These are phyloP conservation scores for Lichenostomus cassidix DNA, from an alignment of 2,113 vertebrate genomes.

Conservation along the genomic window DNA sequence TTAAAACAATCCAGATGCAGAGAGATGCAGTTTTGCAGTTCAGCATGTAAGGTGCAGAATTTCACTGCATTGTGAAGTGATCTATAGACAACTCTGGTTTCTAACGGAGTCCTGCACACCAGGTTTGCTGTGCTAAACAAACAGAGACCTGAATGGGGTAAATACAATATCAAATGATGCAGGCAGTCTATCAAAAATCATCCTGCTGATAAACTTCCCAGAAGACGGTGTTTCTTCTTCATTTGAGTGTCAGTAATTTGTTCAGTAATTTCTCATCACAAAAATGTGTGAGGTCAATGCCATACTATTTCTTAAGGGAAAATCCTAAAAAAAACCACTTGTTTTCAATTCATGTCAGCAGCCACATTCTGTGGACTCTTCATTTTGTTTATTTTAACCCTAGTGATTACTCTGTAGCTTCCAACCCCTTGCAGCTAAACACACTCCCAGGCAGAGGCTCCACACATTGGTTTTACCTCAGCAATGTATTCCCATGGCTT, in stretches of 20 bases:
- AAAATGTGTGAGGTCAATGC: background rate
- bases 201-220: background rate
- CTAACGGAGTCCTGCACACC: background rate
- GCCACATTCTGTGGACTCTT: background rate
- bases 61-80: background rate
- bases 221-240: background rate
- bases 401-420: background rate
- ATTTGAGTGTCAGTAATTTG: background rate
- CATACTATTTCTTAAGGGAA: background rate
- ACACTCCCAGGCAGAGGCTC: background rate
- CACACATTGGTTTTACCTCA: conserved; percentile 23
- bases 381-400: background rate
- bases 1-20: background rate
- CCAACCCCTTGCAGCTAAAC: background rate
- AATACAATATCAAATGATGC: background rate
- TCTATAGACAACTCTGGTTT: background rate
- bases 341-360: background rate
- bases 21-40: background rate
- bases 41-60: background rate
- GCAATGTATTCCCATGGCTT: conserved; percentile 17
- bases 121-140: background rate
- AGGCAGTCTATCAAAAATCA: background rate
- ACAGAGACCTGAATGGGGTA: background rate
- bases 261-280: background rate
- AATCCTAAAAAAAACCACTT: background rate